Evolutionary conservation across 2,888 invertebrate genomes (phyloP), one percentile per base, ranked within the genome.

Genomic region (Tupiocoris notatus): DNA sequence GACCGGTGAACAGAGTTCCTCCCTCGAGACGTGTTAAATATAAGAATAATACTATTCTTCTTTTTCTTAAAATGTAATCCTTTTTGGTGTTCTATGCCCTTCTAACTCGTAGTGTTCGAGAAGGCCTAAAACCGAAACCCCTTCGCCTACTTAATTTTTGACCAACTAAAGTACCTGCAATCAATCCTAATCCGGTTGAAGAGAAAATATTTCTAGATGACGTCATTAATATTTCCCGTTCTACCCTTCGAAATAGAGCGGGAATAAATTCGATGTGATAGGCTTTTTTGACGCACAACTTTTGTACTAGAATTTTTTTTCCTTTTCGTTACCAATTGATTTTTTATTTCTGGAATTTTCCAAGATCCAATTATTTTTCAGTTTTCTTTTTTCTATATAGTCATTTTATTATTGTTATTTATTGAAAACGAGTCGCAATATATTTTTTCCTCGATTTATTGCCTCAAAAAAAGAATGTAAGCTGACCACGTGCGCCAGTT

Each of bases 331-430:
- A 63, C 54, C 56, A 63, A n/a, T 56, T 54, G 17, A 24, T 25
- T 21, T n/a, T 62, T 62, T 16, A 25, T 21, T 25, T 73, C 21
- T 63, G 21, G 7, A 16, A 7, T 25, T 63, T 54, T 63, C 62
- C 54, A n/a, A 16, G 9, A 17, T 73, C 54, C 54, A 16, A 20
- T 9, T 62, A 39, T 63, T 63, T 62, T 73, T 63, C 62, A 20
- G 25, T 61, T 7, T 21, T 54, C 7, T 62, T 67, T 59, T 21
- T 25, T 24, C 22, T 56, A 3, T 22, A 58, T 58, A 59, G 70
- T 70, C 70, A 70, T 70, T 70, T 70, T 70, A 70, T 70, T 70
- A 24, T 70, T 59, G 70, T 59, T 70, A 70, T 59, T 70, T 70
- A 59, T 70, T 70, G n/a, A 39, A 18, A 25, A 65, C 20, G 39